These are phyloP conservation scores for Sceliomorpha sp. DNA, from an alignment of 2,888 invertebrate genomes.

Conservation along the genomic window DNA sequence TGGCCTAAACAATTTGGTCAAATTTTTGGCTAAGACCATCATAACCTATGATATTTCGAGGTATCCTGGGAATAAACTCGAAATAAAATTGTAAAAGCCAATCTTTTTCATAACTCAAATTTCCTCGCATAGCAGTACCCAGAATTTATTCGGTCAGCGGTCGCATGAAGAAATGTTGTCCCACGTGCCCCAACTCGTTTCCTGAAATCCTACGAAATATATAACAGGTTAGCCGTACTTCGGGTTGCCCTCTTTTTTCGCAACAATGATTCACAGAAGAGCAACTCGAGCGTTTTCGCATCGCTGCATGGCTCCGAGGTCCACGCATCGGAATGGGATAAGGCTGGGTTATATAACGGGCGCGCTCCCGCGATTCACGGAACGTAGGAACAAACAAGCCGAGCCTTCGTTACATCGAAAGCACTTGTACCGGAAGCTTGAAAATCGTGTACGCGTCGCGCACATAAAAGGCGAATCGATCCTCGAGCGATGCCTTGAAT, in stretches of 20 bases:
- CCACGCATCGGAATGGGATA: slow-evolving; percentile 21
- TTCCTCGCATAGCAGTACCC: no score
- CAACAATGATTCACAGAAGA: slow-evolving; percentile 8
- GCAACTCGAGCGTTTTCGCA: slow-evolving; percentile 10
- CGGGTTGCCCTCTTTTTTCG: no score
- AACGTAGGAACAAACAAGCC: slow-evolving; percentile 58
- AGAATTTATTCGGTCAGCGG: no score
- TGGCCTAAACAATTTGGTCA: no score
- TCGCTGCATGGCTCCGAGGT: slow-evolving; percentile 8
- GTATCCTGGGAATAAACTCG: no score
- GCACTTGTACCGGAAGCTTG: slow-evolving; percentile 51
- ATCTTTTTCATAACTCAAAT: no score
- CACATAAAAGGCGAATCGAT: slow-evolving; percentile 47
- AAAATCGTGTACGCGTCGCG: slow-evolving; percentile 44
- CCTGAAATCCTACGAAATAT: slow-evolving; percentile 6
- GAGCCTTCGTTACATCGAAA: slow-evolving; percentile 51
- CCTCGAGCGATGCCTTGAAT: slow-evolving; percentile 33
- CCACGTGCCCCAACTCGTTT: no score
- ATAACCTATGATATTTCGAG: no score
- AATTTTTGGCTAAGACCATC: no score
- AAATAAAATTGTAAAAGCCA: no score
- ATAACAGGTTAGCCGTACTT: slow-evolving; percentile 16
- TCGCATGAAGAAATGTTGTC: no score
- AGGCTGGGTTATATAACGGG: slow-evolving; percentile 44
- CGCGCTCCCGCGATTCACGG: slow-evolving; percentile 48